Base-by-base conservation (phyloP, 2,113 vertebrate species). In the Dolichallabes microphthalmus region DNA sequence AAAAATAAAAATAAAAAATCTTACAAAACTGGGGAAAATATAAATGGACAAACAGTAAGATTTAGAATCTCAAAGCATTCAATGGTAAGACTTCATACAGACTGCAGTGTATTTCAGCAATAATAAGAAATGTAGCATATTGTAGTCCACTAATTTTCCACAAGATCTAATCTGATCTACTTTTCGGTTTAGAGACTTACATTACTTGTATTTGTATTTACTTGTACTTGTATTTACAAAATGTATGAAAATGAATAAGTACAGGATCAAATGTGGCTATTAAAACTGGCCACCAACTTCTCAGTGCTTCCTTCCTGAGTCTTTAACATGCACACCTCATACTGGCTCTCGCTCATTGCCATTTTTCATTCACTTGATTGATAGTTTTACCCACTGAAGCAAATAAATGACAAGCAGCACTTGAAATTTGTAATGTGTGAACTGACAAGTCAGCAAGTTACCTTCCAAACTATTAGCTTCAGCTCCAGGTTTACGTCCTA, bases 401-500 rank as follows among this genome's bases (percentile, higher is more conserved):
- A 50, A 66, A 52, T 66, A 81, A 57, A 83, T 57, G 35, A 71
- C 64, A 35, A 25, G 78, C 64, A 71, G 30, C 30, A 57, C 27
- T 52, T 58, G 20, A 52, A 53, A 71, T 58, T 22, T 71, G 81
- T 82, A 57, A 73, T n/a, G 20, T 60, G 66, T 82, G 53, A 20
- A 73, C 22, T 30, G 25, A 82, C 15, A 58, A 20, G 58, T 71
- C 30, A 57, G 50, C 74, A 53, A 76, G 50, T 71, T 73, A 73
- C 30, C 53, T 83, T 73, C 60, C 3, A 64, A 50, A 50, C 14
- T 30, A 69, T 68, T 55, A 55, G 80, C 19, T 30, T 32, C 63
- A 82, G 35, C n/a, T 69, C 63, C n/a, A 73, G 22, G 14, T 83
- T 60, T 83, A 68, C 66, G 60, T 73, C 53, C 39, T 25, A 82